A percentile compares a stretch with the other conserved stretches of the same genome.
Evolutionary conservation across 2,888 invertebrate genomes (phyloP).

Genomic region (Scaptomyza tumidula): DNA sequence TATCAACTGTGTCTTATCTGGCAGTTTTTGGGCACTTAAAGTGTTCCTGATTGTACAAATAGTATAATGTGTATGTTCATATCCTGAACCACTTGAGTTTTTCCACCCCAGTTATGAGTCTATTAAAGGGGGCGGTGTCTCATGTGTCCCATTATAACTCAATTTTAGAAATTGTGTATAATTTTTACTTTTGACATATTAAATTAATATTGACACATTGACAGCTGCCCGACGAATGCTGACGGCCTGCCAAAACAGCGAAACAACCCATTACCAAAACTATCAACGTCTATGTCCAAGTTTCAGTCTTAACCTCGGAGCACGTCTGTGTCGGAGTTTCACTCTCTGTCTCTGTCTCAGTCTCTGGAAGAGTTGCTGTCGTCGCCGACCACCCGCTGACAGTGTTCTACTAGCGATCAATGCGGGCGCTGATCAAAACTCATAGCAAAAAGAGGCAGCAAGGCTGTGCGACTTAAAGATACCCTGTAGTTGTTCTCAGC

Average conservation of each 20-base stretch:
- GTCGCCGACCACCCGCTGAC: constrained; percentile 60
- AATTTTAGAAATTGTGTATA: constrained; percentile 70
- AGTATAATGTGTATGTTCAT: neutral
- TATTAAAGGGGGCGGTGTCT: constrained; percentile 21
- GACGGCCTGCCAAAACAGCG: constrained; percentile 62
- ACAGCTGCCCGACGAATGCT: constrained; percentile 62
- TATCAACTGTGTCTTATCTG: constrained; percentile 26
- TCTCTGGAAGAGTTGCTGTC: constrained; percentile 28
- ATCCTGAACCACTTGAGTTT: constrained; percentile 45
- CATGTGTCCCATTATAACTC: constrained; percentile 59
- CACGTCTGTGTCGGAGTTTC: constrained; percentile 4
- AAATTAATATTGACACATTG: constrained; percentile 81
- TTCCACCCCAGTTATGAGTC: constrained; percentile 37
- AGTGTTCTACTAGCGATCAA: constrained; percentile 31
- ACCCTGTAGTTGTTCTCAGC: constrained; percentile 6
- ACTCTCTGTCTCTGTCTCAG: neutral
- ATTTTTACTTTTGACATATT: constrained; percentile 74
- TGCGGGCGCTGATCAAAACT: constrained; percentile 55
- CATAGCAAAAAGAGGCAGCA: neutral
- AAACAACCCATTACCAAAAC: constrained; percentile 41
- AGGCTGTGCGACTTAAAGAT: neutral
- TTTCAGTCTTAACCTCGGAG: neutral
- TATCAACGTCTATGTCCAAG: constrained; percentile 45
- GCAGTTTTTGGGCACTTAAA: constrained; percentile 1
- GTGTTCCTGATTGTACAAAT: constrained; percentile 25